Base-by-base conservation (phyloP, 2,113 vertebrate genomes). In the Phainopepla nitens region DNA sequence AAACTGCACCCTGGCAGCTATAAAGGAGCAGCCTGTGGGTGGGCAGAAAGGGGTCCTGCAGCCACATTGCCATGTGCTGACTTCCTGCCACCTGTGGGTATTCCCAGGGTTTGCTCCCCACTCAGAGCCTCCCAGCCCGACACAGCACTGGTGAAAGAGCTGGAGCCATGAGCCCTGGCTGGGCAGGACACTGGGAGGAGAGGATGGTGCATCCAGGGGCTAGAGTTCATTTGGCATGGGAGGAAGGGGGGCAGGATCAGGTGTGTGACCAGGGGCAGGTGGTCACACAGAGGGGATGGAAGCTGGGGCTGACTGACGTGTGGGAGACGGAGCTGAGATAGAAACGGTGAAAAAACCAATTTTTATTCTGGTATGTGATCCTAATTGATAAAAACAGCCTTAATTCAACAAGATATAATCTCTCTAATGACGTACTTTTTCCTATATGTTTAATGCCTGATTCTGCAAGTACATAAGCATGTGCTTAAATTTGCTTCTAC, bases 301-400 rank as follows among this genome's bases (percentile, higher is more conserved):
- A 68, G 24, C 53, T 94, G 68, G 69, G 73, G 49, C 22, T 19
- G 54, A 14, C 39, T 75, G 70, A 41, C 7, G 7, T 36, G 20
- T 44, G 69, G 29, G 62, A 64, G 39, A 33, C 51, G 61, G 27
- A 89, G 35, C 64, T 61, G 50, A 73, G 73, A 27, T 18, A 68
- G 35, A 85, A 89, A 45, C 0, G 0, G 33, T 50, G 41, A 45
- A 87, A 81, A 36, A 6, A 5, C 0, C 0, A 4, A 23, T 33
- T n/a, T 61, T 73, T 75, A 10, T 70, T 86, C 42, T 54, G 35
- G 21, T 47, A 86, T 1, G 2, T 72, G 54, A 62, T 89, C 23
- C 47, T 35, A 29, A 35, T 14, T 83, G 12, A 41, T 68, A 42
- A 76, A 83, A 88, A 1, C 42, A 81, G 7, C 22, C 18, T 89